phyloP scores from a whole-genome alignment of 2,113 vertebrate genomes.

The Camarhynchus parvulus region DNA sequence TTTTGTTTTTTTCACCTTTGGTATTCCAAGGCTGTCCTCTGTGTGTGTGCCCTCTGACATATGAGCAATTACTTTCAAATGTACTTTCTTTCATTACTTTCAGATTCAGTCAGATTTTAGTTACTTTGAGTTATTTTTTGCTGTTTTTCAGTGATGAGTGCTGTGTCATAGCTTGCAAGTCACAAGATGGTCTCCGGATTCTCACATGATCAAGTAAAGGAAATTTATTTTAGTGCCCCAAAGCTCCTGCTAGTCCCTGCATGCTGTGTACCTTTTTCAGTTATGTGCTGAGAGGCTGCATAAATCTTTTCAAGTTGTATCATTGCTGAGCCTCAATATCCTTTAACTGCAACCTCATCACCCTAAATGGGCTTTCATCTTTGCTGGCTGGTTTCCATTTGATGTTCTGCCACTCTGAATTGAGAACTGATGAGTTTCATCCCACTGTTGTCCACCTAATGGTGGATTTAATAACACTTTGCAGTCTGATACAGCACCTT shows the following conservation, averaged over 20 bases:
- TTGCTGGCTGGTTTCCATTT: neutral
- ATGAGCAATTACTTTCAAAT: neutral
- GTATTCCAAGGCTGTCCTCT: neutral
- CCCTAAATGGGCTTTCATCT: neutral
- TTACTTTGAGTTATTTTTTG: neutral
- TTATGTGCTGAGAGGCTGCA: neutral
- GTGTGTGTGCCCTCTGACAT: neutral
- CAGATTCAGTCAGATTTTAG: neutral
- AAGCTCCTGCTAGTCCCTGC: neutral
- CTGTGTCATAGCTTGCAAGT: neutral
- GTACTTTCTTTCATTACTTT: neutral
- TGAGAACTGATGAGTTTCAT: neutral
- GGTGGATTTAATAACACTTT: neutral
- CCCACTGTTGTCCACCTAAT: neutral
- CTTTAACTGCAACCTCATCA: conserved; percentile 3
- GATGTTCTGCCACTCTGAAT: neutral
- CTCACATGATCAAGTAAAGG: conserved; percentile 31
- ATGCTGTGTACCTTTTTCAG: neutral
- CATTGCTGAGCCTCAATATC: neutral
- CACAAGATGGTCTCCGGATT: conserved; percentile 33
- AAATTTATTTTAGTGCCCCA: neutral
- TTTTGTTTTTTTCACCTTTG: neutral
- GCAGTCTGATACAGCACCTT: neutral
- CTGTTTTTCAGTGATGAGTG: neutral
- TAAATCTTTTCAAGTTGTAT: neutral